Evolutionary conservation across 2,888 invertebrate genomes (phyloP).

Genomic region (Cylloceria caligata): DNA sequence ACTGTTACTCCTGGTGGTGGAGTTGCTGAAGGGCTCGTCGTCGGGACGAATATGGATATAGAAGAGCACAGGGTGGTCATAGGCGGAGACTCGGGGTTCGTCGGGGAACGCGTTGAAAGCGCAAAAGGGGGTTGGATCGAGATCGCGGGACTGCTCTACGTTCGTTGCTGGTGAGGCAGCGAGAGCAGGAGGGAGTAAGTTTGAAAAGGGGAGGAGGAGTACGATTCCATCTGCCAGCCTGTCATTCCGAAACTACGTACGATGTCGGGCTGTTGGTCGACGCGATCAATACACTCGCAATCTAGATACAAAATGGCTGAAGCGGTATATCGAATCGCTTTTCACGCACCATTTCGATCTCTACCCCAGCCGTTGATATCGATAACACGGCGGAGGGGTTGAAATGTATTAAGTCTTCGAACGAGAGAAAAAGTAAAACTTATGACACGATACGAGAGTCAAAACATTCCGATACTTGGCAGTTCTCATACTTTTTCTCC

Average conservation of each 20-base stretch:
- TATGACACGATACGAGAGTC: slow-evolving; percentile 27
- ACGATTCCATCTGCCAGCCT: slow-evolving; percentile 86
- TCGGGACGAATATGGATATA: slow-evolving; percentile 85
- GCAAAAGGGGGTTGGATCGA: slow-evolving; percentile 78
- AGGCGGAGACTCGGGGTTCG: slow-evolving; percentile 81
- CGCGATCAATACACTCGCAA: slow-evolving; percentile 84
- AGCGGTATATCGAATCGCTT: slow-evolving; percentile 68
- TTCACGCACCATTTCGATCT: slow-evolving; percentile 64
- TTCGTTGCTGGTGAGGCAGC: slow-evolving; percentile 49
- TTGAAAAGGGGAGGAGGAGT: slow-evolving; percentile 78
- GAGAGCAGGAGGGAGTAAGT: slow-evolving; percentile 68
- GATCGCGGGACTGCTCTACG: slow-evolving; percentile 68
- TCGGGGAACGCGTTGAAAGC: slow-evolving; percentile 75
- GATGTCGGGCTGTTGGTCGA: slow-evolving; percentile 80
- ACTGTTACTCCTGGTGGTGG: slow-evolving; percentile 53
- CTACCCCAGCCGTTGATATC: slow-evolving; percentile 12
- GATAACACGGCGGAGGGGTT: slow-evolving; percentile 33
- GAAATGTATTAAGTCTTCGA: slow-evolving; percentile 32
- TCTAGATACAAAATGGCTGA: slow-evolving; percentile 84
- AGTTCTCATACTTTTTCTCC: not conserved
- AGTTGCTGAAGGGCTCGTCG: slow-evolving; percentile 56
- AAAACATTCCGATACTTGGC: not conserved
- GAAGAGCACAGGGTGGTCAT: slow-evolving; percentile 85
- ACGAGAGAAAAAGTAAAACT: slow-evolving; percentile 14
- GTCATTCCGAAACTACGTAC: slow-evolving; percentile 85